Conservation (phyloP, 2,797 vertebrate species). For the Meda fulgida region DNA sequence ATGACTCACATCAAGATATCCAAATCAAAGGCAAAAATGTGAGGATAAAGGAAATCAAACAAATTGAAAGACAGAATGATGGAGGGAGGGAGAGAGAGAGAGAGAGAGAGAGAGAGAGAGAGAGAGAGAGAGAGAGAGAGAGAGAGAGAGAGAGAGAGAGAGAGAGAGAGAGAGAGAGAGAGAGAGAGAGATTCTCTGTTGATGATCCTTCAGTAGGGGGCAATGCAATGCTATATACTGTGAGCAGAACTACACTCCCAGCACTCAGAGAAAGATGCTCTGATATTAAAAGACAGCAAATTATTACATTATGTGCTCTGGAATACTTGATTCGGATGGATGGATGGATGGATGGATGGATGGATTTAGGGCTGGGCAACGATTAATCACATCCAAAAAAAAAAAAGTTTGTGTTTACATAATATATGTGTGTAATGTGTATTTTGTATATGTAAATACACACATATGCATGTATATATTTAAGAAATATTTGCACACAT, state of each 20-base stretch:
- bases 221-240: constrained; percentile 76
- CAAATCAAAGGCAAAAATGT: neutral
- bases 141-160: too few species aligned
- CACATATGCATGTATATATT: too few species aligned
- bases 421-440: too few species aligned
- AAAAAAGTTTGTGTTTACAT: too few species aligned
- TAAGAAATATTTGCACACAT: too few species aligned
- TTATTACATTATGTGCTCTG: neutral
- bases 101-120: neutral
- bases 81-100: constrained; percentile 7
- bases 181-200: constrained; percentile 18
- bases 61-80: neutral
- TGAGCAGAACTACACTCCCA: constrained; percentile 51
- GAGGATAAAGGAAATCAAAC: neutral
- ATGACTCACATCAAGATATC: neutral
- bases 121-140: neutral
- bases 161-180: neutral
- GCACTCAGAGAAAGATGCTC: constrained; percentile 10
- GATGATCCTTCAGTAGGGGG: constrained; percentile 77
- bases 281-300: neutral
- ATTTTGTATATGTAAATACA: too few species aligned
- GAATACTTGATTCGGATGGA: neutral
- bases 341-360: too few species aligned
- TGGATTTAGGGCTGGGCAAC: too few species aligned
- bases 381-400: too few species aligned